A percentile compares a stretch with the other conserved stretches of the same genome.
Conservation (phyloP, 2,888 invertebrate genomes). For the Drosophila nigritarsus region DNA sequence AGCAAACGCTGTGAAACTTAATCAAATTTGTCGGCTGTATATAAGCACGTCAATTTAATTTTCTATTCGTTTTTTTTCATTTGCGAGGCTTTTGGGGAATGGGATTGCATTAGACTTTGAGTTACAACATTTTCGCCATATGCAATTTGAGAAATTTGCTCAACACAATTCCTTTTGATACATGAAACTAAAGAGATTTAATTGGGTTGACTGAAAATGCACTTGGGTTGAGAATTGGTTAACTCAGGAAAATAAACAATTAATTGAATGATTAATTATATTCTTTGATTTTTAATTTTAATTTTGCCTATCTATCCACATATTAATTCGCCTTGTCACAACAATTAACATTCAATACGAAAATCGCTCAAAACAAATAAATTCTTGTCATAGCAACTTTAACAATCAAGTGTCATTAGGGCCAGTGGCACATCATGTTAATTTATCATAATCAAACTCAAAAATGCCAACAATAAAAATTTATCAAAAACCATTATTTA, state of each 20-base stretch:
- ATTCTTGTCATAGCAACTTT: slow-evolving; percentile 15
- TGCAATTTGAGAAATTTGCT: background rate
- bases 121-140: background rate
- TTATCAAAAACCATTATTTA: slow-evolving; percentile 64
- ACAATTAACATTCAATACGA: slow-evolving; percentile 12
- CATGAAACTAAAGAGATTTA: background rate
- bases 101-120: background rate
- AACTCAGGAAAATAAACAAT: too few species aligned
- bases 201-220: background rate
- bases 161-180: background rate
- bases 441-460: slow-evolving; percentile 69
- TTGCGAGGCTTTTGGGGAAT: background rate
- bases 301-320: background rate
- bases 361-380: background rate
- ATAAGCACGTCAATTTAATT: slow-evolving; percentile 37
- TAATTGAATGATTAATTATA: background rate
- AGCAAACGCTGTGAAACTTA: slow-evolving; percentile 28
- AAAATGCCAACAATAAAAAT: slow-evolving; percentile 68
- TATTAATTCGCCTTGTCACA: background rate
- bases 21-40: slow-evolving; percentile 35
- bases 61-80: slow-evolving; percentile 1
- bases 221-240: background rate
- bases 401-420: slow-evolving; percentile 13
- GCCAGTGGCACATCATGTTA: slow-evolving; percentile 13
- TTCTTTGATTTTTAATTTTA: background rate